Evolutionary conservation across 2,113 vertebrate species (phyloP), one percentile per base, ranked within the genome.

Genomic region (Callipepla squamata): DNA sequence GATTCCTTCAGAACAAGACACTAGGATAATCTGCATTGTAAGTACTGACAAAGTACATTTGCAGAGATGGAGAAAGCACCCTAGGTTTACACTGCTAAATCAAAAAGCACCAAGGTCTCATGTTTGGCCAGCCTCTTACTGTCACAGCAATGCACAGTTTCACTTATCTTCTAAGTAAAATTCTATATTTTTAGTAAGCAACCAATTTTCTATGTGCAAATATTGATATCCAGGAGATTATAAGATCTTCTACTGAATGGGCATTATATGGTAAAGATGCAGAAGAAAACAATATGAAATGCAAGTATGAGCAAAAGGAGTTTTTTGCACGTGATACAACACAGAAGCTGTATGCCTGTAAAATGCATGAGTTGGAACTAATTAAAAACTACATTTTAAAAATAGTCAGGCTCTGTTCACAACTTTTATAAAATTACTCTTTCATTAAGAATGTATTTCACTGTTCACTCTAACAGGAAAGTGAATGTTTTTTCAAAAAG

Each of bases 381-480:
- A 70, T 79, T 76, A 86, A 95, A 96, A 90, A 17, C 28, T 20
- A 16, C 36, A 79, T 55, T 94, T 69, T 51, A 23, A 88, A 50
- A 83, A 47, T 79, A 47, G 40, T 22, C 28, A 86, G 70, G 38
- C 25, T 72, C 36, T 57, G 65, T 47, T 93, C 73, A 89, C 34
- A 50, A 62, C 30, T 93, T 82, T 91, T 51, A 78, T 78, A 45
- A 72, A 81, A 95, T 57, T 73, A 74, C 25, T 45, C n/a, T 89
- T 93, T 38, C 47, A 69, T 57, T 45, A 95, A 76, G 67, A 96
- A 93, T 87, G 88, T 58, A 84, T 79, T 73, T 91, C 87, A 95
- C 40, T 76, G 22, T 53, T 15, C 59, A 88, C 81, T 95, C 87
- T 68, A 88, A 68, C 80, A 87, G 7, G 20, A 89, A 92, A 80